phyloP scores from a whole-genome alignment of 2,888 invertebrate genomes.

The Cantharis flavilabris region DNA sequence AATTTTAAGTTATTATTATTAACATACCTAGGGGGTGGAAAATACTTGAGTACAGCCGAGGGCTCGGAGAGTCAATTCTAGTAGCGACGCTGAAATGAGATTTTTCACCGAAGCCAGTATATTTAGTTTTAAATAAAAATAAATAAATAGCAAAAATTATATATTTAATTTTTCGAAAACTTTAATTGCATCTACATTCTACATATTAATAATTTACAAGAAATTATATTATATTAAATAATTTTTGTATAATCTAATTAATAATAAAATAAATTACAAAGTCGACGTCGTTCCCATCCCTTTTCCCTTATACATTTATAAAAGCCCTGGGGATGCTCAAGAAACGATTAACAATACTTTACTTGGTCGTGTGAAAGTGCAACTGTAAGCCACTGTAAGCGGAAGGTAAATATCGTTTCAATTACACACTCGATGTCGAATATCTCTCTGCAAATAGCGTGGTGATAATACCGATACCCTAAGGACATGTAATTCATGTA shows the following conservation, averaged over 20 bases:
- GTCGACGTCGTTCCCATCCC: neutral
- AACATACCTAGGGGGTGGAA: too few species aligned
- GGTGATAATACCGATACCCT: constrained; percentile 27
- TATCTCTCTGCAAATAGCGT: constrained; percentile 31
- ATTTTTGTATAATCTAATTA: neutral
- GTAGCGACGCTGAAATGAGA: too few species aligned
- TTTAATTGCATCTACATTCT: neutral
- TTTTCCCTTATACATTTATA: constrained; percentile 1
- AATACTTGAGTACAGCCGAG: too few species aligned
- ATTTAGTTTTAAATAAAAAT: too few species aligned
- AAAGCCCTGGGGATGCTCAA: constrained; percentile 1
- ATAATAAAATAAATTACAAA: neutral
- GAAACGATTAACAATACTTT: constrained; percentile 7
- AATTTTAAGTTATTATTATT: too few species aligned
- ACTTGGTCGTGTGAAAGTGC: constrained; percentile 48
- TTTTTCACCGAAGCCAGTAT: too few species aligned
- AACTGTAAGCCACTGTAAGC: constrained; percentile 48
- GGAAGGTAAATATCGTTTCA: constrained; percentile 52
- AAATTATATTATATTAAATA: neutral
- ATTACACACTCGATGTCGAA: constrained; percentile 50
- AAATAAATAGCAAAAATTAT: too few species aligned
- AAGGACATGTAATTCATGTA: neutral
- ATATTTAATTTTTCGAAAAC: too few species aligned
- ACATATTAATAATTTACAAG: neutral
- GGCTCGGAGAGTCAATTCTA: too few species aligned